These are phyloP conservation scores for Dryadula phaetusa DNA, from an alignment of 2,888 invertebrate species.

Conservation along the genomic window DNA sequence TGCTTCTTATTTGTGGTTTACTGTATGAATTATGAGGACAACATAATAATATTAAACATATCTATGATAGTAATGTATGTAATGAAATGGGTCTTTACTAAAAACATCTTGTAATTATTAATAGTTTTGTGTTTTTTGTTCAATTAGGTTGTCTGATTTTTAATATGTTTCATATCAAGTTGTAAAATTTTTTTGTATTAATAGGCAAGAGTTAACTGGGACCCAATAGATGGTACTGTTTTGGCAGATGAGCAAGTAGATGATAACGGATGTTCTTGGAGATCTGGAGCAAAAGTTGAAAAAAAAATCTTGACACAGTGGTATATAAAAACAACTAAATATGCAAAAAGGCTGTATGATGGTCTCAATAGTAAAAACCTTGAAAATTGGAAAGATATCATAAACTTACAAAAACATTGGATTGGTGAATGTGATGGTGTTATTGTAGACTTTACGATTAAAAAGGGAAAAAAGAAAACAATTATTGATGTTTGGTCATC, in stretches of 20 bases:
- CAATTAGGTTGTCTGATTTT: too few species aligned
- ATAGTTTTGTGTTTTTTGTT: too few species aligned
- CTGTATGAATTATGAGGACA: neutral
- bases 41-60: too few species aligned
- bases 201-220: conserved; percentile 98
- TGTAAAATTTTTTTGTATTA: conserved; percentile 12
- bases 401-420: conserved; percentile 94
- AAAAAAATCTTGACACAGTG: conserved; percentile 95
- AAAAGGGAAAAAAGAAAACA: conserved; percentile 56
- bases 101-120: too few species aligned
- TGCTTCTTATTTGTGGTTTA: neutral
- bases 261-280: conserved; percentile 95
- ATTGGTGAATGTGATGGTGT: conserved; percentile 94
- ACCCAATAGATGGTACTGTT: conserved; percentile 98
- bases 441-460: conserved; percentile 86
- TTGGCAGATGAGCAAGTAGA: conserved; percentile 99
- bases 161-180: too few species aligned
- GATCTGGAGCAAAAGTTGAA: conserved; percentile 97
- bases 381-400: conserved; percentile 93
- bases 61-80: too few species aligned
- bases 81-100: too few species aligned
- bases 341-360: conserved; percentile 88
- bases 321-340: conserved; percentile 96
- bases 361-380: conserved; percentile 88
- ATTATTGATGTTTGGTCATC: conserved; percentile 88